A percentile compares a stretch with the other conserved stretches of the same genome.
Conservation (phyloP, 2,888 invertebrate species). For the Dendrolimus houi region DNA sequence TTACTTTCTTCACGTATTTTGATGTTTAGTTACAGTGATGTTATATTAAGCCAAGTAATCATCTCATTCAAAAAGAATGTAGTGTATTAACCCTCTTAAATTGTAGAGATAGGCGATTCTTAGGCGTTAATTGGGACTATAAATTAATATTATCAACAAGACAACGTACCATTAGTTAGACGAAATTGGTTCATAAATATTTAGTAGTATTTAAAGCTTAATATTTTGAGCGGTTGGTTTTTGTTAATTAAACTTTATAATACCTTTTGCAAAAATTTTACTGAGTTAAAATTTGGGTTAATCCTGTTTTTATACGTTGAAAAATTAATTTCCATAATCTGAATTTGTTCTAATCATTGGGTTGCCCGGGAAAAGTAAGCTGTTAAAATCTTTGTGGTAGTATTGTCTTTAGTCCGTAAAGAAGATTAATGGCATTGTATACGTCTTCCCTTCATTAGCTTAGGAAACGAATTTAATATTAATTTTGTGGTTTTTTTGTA, state of each 20-base stretch:
- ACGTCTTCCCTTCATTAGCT: too few relatives aligned
- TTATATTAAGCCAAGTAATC: neutral
- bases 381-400: too few relatives aligned
- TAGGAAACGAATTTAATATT: too few relatives aligned
- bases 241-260: slow-evolving; percentile 31
- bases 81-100: neutral
- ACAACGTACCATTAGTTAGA: slow-evolving; percentile 32
- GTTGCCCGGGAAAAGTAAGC: too few relatives aligned
- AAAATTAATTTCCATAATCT: slow-evolving; percentile 4
- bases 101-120: slow-evolving; percentile 10
- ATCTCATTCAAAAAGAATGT: neutral
- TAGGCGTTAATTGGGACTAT: slow-evolving; percentile 25
- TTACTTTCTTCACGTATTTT: too few relatives aligned
- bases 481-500: too few relatives aligned
- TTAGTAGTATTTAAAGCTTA: slow-evolving; percentile 32
- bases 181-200: slow-evolving; percentile 51
- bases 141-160: slow-evolving; percentile 37
- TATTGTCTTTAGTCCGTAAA: too few relatives aligned
- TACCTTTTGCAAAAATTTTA: slow-evolving; percentile 23
- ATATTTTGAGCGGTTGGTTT: slow-evolving; percentile 34
- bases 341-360: too few relatives aligned
- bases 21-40: too few relatives aligned
- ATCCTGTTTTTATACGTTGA: slow-evolving; percentile 2
- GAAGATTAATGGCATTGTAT: too few relatives aligned
- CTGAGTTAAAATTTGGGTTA: slow-evolving; percentile 7